Percentiles rank a stretch among this genome's conserved stretches.
Evolutionary conservation across 2,113 vertebrate genomes (phyloP).

Genomic region (Sebastes schlegelii): DNA sequence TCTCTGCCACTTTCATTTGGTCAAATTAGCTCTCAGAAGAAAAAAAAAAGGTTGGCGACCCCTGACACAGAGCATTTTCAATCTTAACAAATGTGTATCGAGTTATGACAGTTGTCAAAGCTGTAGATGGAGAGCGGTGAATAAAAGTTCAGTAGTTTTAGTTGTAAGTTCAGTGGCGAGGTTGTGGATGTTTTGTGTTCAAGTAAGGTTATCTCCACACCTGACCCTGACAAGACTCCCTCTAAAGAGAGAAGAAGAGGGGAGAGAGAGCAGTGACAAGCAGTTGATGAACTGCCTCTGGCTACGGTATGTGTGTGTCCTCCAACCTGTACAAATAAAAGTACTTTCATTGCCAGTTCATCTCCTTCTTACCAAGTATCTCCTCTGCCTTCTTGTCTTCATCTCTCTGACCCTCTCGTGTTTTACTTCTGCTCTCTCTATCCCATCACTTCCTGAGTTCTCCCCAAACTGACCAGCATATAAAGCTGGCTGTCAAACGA

Average conservation of each 20-base stretch:
- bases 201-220: conserved; percentile 49
- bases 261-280: conserved; percentile 49
- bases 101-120: not conserved
- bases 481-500: conserved; percentile 60
- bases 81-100: not conserved
- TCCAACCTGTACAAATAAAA: conserved; percentile 67
- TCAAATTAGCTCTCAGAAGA: too few relatives aligned
- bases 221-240: conserved; percentile 63
- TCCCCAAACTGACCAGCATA: conserved; percentile 27
- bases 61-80: not conserved
- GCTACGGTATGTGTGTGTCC: conserved; percentile 52
- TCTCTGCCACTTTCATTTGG: too few relatives aligned
- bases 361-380: conserved; percentile 19
- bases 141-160: conserved; percentile 19
- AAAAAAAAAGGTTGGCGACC: too few relatives aligned
- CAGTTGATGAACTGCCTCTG: conserved; percentile 75
- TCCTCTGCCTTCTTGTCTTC: conserved; percentile 28
- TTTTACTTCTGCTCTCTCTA: conserved; percentile 28
- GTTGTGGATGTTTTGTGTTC: conserved; percentile 37
- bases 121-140: not conserved
- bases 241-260: conserved; percentile 35
- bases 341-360: conserved; percentile 43
- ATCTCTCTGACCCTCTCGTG: conserved; percentile 39
- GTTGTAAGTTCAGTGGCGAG: conserved; percentile 24
- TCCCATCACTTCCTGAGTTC: conserved; percentile 18